A percentile compares a stretch with the other conserved stretches of the same genome.
phyloP scores from a whole-genome alignment of 2,797 vertebrate genomes.

The Rhabdophis nuchalis region DNA sequence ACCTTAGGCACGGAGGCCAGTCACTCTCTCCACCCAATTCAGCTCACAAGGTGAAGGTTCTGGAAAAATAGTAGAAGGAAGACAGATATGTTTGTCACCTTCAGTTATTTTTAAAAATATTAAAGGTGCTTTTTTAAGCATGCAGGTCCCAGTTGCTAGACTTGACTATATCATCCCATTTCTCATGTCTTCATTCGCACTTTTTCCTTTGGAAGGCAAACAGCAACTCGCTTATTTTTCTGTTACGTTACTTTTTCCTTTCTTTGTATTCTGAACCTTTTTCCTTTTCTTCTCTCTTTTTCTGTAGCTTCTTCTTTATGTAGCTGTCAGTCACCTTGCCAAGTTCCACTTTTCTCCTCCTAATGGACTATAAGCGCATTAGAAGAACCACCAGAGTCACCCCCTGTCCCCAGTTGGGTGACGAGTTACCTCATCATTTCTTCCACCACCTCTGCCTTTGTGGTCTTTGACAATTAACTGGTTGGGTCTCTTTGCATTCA shows the following conservation, averaged over 20 bases:
- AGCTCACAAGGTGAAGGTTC: not conserved
- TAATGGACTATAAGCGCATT: conserved; percentile 67
- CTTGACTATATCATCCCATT: not conserved
- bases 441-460: conserved; percentile 67
- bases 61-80: not conserved
- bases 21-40: not conserved
- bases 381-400: conserved; percentile 67
- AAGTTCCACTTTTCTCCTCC: conserved; percentile 70
- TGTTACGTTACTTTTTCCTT: conserved; percentile 26
- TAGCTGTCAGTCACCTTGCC: conserved; percentile 70
- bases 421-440: conserved; percentile 75
- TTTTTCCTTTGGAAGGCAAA: conserved; percentile 12
- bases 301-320: conserved; percentile 84
- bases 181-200: not conserved
- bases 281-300: conserved; percentile 65
- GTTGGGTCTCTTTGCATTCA: conserved; percentile 25
- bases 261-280: conserved; percentile 67
- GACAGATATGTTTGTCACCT: not conserved
- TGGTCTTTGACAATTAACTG: conserved; percentile 60
- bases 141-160: not conserved
- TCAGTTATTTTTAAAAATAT: not conserved
- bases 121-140: not conserved
- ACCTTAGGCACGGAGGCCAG: not conserved
- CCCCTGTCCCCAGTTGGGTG: conserved; percentile 55
- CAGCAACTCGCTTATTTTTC: conserved; percentile 16